Conservation (phyloP, 2,113 vertebrate genomes). For the Crotalus helleri region DNA sequence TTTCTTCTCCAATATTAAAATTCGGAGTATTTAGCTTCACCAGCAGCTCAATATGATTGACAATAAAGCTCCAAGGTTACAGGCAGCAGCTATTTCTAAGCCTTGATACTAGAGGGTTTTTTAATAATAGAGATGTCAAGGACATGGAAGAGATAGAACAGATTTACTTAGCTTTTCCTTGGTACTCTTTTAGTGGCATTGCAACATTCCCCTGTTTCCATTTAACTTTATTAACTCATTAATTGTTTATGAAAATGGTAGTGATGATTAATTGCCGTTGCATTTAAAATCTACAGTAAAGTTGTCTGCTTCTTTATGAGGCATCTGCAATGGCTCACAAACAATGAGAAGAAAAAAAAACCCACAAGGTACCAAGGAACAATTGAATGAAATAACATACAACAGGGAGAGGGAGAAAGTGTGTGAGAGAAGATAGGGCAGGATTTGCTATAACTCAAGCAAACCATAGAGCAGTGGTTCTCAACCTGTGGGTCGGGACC, state of each 20-base stretch:
- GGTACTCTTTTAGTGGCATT: not conserved
- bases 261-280: not conserved
- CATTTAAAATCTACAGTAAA: not conserved
- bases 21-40: not conserved
- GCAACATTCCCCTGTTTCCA: not conserved
- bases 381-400: not conserved
- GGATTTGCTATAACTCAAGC: not conserved
- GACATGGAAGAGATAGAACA: not conserved
- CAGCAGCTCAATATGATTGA: not conserved
- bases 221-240: not conserved
- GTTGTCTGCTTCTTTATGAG: not conserved
- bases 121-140: fast-evolving
- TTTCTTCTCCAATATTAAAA: not conserved
- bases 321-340: not conserved
- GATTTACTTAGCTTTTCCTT: not conserved
- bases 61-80: not conserved
- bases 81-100: not conserved
- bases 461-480: not conserved
- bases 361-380: not conserved
- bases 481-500: no score
- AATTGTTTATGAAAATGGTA: not conserved
- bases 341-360: not conserved
- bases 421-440: not conserved
- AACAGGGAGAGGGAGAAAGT: not conserved
- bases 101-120: not conserved